phyloP scores from a whole-genome alignment of 2,113 vertebrate species.

The Cariama cristata region DNA sequence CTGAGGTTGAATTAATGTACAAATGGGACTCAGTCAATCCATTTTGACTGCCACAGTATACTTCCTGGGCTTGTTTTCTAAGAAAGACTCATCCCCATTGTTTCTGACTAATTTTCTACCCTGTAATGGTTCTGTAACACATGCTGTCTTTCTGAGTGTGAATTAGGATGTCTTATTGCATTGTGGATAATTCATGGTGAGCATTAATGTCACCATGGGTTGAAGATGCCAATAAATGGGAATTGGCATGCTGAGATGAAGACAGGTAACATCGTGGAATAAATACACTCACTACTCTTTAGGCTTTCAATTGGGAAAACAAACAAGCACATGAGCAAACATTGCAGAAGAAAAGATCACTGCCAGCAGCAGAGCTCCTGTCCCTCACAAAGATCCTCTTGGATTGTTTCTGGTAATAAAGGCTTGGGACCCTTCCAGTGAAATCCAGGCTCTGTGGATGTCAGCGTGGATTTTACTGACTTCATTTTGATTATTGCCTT shows the following conservation, averaged over 20 bases:
- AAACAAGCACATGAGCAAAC: background rate
- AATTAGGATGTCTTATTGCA: background rate
- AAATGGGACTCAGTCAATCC: background rate
- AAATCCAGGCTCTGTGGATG: background rate
- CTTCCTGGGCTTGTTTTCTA: background rate
- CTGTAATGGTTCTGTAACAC: background rate
- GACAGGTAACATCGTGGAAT: background rate
- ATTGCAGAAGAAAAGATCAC: background rate
- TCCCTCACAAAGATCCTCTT: background rate
- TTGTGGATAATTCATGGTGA: background rate
- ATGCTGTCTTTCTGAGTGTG: background rate
- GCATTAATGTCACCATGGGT: background rate
- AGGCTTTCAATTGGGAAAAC: background rate
- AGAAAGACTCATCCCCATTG: background rate
- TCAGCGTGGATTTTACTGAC: background rate
- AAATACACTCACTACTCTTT: background rate
- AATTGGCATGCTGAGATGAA: background rate
- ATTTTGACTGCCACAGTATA: background rate
- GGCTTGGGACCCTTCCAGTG: background rate
- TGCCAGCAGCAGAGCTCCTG: background rate
- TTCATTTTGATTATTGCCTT: background rate
- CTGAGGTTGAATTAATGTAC: background rate
- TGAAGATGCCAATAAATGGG: background rate
- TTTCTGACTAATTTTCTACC: background rate
- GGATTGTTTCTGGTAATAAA: background rate